Percentiles rank a stretch among this genome's conserved stretches.
phyloP scores from a whole-genome alignment of 1,140 invertebrate genomes.

The Heterodera carotae region DNA sequence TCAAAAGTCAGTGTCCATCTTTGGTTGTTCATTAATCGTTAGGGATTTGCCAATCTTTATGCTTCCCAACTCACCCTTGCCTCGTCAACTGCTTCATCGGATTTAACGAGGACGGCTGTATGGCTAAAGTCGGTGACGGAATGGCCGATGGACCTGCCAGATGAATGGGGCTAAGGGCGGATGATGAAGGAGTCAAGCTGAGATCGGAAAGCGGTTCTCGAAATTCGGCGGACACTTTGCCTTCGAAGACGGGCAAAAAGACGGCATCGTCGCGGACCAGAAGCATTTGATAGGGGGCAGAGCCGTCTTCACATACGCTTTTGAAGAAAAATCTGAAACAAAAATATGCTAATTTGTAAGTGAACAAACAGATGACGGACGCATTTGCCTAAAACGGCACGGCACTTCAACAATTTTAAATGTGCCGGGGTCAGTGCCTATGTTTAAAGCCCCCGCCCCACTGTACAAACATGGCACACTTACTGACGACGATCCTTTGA shows the following conservation, averaged over 20 bases:
- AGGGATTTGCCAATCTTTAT: too few species aligned
- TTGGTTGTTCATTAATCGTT: background rate
- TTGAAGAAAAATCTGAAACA: constrained; percentile 64
- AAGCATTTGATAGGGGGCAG: constrained; percentile 57
- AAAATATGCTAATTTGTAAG: too few species aligned
- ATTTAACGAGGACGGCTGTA: background rate
- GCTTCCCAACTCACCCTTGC: background rate
- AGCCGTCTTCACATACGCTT: constrained; percentile 58
- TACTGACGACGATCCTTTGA: constrained; percentile 45
- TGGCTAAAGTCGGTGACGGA: background rate
- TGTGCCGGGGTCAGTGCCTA: too few species aligned
- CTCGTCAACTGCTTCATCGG: background rate
- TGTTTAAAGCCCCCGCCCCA: too few species aligned
- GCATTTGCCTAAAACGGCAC: constrained; percentile 42
- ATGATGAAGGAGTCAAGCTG: constrained; percentile 26
- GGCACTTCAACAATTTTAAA: too few species aligned
- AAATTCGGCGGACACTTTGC: constrained; percentile 56
- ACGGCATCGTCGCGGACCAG: constrained; percentile 54
- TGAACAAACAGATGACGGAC: constrained; percentile 21
- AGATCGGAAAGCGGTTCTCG: constrained; percentile 45
- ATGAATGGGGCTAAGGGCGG: too few species aligned
- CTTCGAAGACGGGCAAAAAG: constrained; percentile 58
- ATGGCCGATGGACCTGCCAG: background rate
- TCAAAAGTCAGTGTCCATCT: background rate
- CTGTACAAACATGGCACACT: too few species aligned